Evolutionary conservation across 2,113 vertebrate species (phyloP).

Genomic region (Hypanus sabinus): DNA sequence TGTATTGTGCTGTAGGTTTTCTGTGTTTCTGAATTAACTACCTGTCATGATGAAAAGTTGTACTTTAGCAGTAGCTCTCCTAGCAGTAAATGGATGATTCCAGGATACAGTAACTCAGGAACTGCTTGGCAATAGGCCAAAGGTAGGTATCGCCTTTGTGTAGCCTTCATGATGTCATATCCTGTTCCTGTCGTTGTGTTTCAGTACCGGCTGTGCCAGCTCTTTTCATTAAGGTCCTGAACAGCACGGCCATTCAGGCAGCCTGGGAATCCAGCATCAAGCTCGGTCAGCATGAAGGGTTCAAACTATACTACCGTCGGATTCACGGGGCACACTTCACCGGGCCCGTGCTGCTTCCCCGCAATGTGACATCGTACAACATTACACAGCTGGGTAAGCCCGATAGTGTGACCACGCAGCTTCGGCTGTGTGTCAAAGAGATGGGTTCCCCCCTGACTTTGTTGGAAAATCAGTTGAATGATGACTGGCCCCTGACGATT

Average conservation of each 20-base stretch:
- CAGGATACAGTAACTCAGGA: background rate
- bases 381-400: conserved; percentile 82
- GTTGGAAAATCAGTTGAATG: background rate
- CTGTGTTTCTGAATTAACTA: too few species aligned
- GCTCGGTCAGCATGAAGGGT: conserved; percentile 79
- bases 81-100: background rate
- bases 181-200: conserved; percentile 43
- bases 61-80: background rate
- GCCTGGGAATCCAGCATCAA: conserved; percentile 81
- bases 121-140: background rate
- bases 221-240: conserved; percentile 76
- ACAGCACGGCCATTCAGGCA: conserved; percentile 71
- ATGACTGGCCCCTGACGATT: background rate
- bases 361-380: conserved; percentile 76
- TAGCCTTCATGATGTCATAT: background rate
- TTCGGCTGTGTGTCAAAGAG: too few species aligned
- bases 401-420: background rate
- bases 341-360: conserved; percentile 74
- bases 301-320: conserved; percentile 83
- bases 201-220: conserved; percentile 80
- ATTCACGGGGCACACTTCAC: conserved; percentile 68
- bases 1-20: too few species aligned
- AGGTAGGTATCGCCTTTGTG: background rate
- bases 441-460: background rate
- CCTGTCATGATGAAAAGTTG: background rate